phyloP scores from a whole-genome alignment of 2,113 vertebrate species.

The Antigone vipio region DNA sequence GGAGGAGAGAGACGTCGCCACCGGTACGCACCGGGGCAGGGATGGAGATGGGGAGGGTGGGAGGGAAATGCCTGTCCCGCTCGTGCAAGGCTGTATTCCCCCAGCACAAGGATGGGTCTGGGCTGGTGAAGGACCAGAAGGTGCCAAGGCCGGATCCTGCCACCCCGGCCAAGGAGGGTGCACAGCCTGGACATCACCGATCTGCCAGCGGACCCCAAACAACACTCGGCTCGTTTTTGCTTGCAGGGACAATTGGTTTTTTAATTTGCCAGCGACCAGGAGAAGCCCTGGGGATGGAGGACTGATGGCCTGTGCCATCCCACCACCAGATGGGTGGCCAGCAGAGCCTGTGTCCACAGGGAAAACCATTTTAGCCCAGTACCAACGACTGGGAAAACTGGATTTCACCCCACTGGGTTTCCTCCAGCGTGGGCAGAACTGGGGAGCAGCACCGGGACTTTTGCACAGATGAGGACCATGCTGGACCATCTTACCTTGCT shows the following conservation, averaged over 20 bases:
- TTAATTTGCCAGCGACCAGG: neutral
- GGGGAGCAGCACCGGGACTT: neutral
- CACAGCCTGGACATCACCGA: accelerated
- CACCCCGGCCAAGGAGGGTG: neutral
- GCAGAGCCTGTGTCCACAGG: neutral
- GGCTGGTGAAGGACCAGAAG: neutral
- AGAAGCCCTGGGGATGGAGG: neutral
- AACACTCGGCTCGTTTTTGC: neutral
- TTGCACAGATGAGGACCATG: neutral
- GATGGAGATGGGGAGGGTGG: accelerated
- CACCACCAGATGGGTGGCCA: accelerated
- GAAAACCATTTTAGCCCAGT: neutral
- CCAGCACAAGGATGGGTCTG: neutral
- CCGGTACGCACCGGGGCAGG: no score
- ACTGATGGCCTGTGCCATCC: neutral
- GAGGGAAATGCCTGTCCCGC: neutral
- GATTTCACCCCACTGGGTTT: neutral
- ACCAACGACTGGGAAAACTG: neutral
- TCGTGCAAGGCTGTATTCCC: accelerated
- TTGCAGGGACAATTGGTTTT: neutral
- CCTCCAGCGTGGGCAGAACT: accelerated
- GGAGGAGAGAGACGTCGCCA: accelerated
- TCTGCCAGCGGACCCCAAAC: neutral
- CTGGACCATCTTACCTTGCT: conserved; percentile 85
- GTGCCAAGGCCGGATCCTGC: neutral